phyloP scores from a whole-genome alignment of 23 tunicate genomes.

The Clavelina lepadiformis region DNA sequence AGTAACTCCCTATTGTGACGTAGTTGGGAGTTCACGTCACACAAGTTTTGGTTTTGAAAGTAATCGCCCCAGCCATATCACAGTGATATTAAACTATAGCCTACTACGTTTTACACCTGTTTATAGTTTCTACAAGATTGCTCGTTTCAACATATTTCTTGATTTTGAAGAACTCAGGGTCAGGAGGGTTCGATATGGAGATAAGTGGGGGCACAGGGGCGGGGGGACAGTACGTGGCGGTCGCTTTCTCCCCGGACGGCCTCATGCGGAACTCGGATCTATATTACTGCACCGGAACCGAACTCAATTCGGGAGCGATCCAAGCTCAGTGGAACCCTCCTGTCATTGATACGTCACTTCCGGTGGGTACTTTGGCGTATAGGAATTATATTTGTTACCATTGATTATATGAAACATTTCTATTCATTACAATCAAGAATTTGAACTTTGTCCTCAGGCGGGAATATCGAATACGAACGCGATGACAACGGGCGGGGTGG shows the following conservation, averaged over 20 bases:
- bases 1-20: no score
- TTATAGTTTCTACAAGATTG: not conserved
- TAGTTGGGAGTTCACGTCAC: no score
- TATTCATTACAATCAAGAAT: no score
- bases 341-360: constrained; percentile 11
- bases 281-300: constrained; percentile 63
- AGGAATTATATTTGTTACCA: no score
- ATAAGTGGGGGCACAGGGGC: constrained; percentile 61
- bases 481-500: constrained; percentile 20
- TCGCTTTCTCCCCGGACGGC: constrained; percentile 35
- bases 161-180: constrained; percentile 11
- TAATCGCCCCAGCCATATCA: no score
- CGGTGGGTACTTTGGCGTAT: no score
- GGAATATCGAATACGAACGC: constrained; percentile 14
- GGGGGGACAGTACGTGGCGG: constrained; percentile 43
- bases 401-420: no score
- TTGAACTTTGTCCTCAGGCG: not conserved
- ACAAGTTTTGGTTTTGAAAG: no score
- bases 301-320: constrained; percentile 35
- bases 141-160: no score
- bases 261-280: constrained; percentile 53
- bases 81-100: no score
- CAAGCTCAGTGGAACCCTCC: constrained; percentile 13
- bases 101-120: no score
- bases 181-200: constrained; percentile 28